Conservation (phyloP, 2,888 invertebrate species). For the Salpingus planirostris region DNA sequence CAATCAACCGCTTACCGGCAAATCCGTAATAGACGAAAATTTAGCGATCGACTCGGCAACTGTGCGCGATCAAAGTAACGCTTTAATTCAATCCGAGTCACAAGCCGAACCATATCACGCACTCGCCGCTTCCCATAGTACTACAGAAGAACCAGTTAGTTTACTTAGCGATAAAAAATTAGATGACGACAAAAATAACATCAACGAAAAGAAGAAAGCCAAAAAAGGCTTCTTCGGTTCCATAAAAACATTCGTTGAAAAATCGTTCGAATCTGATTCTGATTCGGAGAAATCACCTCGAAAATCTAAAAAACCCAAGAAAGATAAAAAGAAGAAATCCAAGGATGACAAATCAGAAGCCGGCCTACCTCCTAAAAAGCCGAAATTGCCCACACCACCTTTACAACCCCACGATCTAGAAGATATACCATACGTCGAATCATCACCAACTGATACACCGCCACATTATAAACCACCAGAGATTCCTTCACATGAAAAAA, state of each 20-base stretch:
- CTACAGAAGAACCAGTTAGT: slow-evolving; percentile 5
- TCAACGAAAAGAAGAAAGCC: slow-evolving; percentile 32
- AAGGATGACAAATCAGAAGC: slow-evolving; percentile 23
- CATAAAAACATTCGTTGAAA: slow-evolving; percentile 37
- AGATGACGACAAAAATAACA: slow-evolving; percentile 21
- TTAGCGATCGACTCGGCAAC: slow-evolving; percentile 20
- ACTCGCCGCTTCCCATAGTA: slow-evolving; percentile 19
- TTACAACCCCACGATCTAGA: slow-evolving; percentile 26
- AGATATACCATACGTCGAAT: slow-evolving; percentile 35
- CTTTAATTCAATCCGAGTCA: slow-evolving; percentile 37
- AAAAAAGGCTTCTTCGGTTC: slow-evolving; percentile 38
- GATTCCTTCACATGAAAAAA: slow-evolving; percentile 7
- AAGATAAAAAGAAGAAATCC: slow-evolving; percentile 23
- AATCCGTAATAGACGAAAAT: slow-evolving; percentile 18
- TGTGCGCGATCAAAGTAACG: slow-evolving; percentile 33
- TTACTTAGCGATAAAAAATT: slow-evolving; percentile 15
- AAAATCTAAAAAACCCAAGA: slow-evolving; percentile 29
- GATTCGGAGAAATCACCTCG: slow-evolving; percentile 38
- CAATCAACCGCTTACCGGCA: slow-evolving; percentile 18
- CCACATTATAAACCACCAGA: slow-evolving; percentile 15
- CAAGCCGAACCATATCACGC: slow-evolving; percentile 32
- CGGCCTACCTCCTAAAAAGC: slow-evolving; percentile 27
- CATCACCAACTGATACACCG: slow-evolving; percentile 23
- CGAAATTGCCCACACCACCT: slow-evolving; percentile 33
- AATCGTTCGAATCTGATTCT: slow-evolving; percentile 39